Base-by-base conservation (phyloP, 2,888 invertebrate species). In the Harpagoxenus sublaevis region DNA sequence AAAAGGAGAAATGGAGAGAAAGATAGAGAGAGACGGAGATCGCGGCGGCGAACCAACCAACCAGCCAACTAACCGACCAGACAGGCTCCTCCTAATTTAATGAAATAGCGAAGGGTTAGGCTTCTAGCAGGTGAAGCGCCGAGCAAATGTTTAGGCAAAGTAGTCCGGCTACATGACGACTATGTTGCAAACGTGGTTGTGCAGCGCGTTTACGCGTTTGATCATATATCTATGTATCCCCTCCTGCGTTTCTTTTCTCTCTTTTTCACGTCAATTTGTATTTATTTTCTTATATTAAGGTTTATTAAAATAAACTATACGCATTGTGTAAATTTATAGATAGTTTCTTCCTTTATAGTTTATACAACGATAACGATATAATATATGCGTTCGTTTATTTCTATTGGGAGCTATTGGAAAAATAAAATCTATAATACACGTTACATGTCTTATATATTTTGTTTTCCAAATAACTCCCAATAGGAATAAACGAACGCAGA, bases 61-160 rank as follows among this genome's bases (percentile, higher is more conserved):
- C 82, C 82, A 62, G 62, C 87, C 82, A 86, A 87, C 86, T 86
- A 84, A 89, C 90, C 89, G 89, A 87, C 90, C 90, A 90, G 88
- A 89, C 91, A 91, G 88, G 87, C 88, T 90, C 89, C 92, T 92
- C 88, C 93, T 94, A 93, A 94, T 94, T 94, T 94, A 94, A 94
- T 94, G 94, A 94, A 94, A 94, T 93, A 93, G 94, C 93, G 91
- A 93, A 92, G 93, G 93, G 94, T 93, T 94, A 93, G 92, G 91
- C 89, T 92, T 87, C 92, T 91, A 87, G 89, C 92, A 92, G 91
- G 91, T 91, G 91, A 92, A 92, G 90, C 89, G 86, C 89, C 89
- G 89, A 91, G 92, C 92, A 93, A 94, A 94, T 94, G 94, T 94
- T 94, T 94, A 92, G 92, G 91, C 90, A 92, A 91, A 93, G 90